Base-by-base conservation (phyloP, 30 jellyfish, hydroid and myxozoan species). In the Aurelia aurita region DNA sequence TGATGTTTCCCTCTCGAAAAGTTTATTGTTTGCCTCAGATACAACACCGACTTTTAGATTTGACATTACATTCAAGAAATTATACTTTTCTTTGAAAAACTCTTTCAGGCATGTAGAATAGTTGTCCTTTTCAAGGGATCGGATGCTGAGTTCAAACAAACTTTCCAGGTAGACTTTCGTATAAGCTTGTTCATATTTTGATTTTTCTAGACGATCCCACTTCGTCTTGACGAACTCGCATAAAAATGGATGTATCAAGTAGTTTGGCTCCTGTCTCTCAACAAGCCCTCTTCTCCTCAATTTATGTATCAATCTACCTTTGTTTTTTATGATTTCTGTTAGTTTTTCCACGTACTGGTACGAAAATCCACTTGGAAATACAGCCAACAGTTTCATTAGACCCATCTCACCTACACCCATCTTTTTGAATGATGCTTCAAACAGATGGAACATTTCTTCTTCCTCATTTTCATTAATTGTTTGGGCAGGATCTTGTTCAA, bases 341-440 rank as follows among this genome's bases (percentile, higher is more conserved):
- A 58, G 22, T 68, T 58, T 59, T 23, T 77, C 43, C 10, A 61
- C 80, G 47, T 35, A 59, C 0, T 51, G 29, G 67, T 77, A 77
- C 8, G 79, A 58, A 67, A 77, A 77, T 21, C 58, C 19, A 64
- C 79, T 34, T 6, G 89, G 89, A 61, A 77, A 77, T 51, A 77
- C 89, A 31, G 89, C 89, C 27, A 77, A 47, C 49, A 59, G 3
- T 61, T 47, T 20, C 22, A 77, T 8, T 51, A 77, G 55, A 19
- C 20, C 67, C 44, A 26, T 44, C 43, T 77, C 79, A 5, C 29
- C 64, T 19, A 12, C 65, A 7, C 18, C 46, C 19, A 77, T 28
- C 51, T 35, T 62, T 43, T 72, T 46, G 28, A 72, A 28, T 2
- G 84, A 72, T 25, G 62, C 29, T 7, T 39, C 55, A 45, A 72